Evolutionary conservation across 92 coral and sea anemone species (phyloP).

Genomic region (Muricea muricata): DNA sequence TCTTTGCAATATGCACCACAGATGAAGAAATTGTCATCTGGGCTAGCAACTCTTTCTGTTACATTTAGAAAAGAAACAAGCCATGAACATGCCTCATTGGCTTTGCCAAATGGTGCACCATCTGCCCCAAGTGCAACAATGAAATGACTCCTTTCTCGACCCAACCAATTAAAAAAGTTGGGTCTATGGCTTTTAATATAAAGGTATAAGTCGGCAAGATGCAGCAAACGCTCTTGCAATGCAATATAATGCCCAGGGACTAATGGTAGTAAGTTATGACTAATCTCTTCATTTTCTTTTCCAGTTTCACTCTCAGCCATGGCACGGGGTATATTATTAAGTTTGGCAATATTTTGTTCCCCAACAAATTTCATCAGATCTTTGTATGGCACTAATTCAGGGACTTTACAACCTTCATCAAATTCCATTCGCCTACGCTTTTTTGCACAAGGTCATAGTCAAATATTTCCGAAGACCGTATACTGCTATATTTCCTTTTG

Average conservation of each 20-base stretch:
- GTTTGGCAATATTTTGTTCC: constrained; percentile 61
- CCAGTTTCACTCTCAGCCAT: constrained; percentile 43
- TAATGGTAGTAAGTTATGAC: constrained; percentile 15
- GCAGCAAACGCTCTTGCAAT: constrained; percentile 59
- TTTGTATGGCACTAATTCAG: constrained; percentile 63
- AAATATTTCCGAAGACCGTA: constrained; percentile 35
- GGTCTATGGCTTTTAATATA: constrained; percentile 55
- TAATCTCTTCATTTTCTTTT: neutral
- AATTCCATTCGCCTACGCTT: constrained; percentile 28
- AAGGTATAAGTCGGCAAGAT: constrained; percentile 60
- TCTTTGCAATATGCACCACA: constrained; percentile 73
- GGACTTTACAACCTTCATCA: constrained; percentile 33
- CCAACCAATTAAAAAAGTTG: constrained; percentile 67
- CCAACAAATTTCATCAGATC: constrained; percentile 67
- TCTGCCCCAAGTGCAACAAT: constrained; percentile 77
- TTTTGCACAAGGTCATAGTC: constrained; percentile 19
- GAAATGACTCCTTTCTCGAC: constrained; percentile 64
- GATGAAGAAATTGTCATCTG: constrained; percentile 63
- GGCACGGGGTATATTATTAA: constrained; percentile 59
- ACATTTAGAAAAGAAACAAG: constrained; percentile 73
- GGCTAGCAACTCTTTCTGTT: constrained; percentile 65
- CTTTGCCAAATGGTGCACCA: constrained; percentile 78
- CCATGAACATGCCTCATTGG: constrained; percentile 73
- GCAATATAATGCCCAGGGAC: constrained; percentile 66
- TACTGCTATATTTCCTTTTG: constrained; percentile 47